Evolutionary conservation across 2,797 vertebrate genomes (phyloP), one percentile per base, ranked within the genome.

Genomic region (Neostethus bicornis): DNA sequence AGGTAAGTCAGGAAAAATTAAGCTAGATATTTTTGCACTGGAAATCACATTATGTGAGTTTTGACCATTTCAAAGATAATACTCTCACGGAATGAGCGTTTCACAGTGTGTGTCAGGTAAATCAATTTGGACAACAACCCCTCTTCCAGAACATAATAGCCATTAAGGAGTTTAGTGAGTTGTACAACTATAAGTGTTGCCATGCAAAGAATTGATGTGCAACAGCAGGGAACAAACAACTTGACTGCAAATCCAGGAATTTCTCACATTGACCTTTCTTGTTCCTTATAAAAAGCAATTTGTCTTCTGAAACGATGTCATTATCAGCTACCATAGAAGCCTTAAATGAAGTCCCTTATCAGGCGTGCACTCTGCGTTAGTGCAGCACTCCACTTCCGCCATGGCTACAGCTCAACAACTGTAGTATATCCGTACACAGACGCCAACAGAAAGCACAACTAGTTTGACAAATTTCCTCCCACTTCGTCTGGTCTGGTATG

Each of bases 181-280:
- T 57, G 52, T 50, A 47, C 58, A 76, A 75, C 61, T 43, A 73
- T 44, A 62, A 76, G 53, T 80, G 78, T 75, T 69, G 54, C 60
- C 63, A 75, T 57, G 79, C 61, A 60, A 35, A 43, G 55, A 62
- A 79, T 62, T 54, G 55, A 70, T 72, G 74, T 39, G 53, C 60
- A 32, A 43, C 46, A 34, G 20, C 11, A 0, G 48, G 49, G 19
- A 47, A 56, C 31, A 35, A 5, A 12, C 17, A 4, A 16, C 23
- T 1, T 32, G 8, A 42, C 51, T 51, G 31, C 65, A 51, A 37
- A 54, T 60, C 37, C 53, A 24, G 56, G 31, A 64, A 73, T 70
- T 1, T 24, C 52, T 62, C 55, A 59, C 64, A 81, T 79, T 85
- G 83, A 83, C 83, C 75, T 85, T 79, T 75, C 56, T 39, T 77